A percentile compares a stretch with the other conserved stretches of the same genome.
phyloP scores from a whole-genome alignment of 2,888 invertebrate genomes.

The Perizoma affinitatum region DNA sequence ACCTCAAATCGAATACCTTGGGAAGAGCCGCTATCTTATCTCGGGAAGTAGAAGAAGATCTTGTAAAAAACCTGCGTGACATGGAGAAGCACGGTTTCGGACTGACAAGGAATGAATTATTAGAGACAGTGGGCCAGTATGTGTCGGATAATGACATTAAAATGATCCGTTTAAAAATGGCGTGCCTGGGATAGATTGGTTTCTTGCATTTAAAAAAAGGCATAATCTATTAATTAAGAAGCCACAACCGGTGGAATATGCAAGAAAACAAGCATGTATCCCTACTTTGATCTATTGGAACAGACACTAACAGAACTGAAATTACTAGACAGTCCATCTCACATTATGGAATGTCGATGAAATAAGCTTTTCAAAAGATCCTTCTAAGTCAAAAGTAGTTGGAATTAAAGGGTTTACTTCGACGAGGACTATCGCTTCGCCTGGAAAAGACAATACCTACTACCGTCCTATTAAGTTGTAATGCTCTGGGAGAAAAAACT shows the following conservation, averaged over 20 bases:
- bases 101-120: slow-evolving; percentile 37
- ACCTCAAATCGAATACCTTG: slow-evolving; percentile 28
- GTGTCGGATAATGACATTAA: slow-evolving; percentile 40
- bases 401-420: slow-evolving; percentile 35
- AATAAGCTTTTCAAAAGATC: slow-evolving; percentile 25
- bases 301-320: slow-evolving; percentile 29
- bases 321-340: slow-evolving; percentile 31
- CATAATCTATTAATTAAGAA: slow-evolving; percentile 54
- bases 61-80: slow-evolving; percentile 39
- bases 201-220: slow-evolving; percentile 37
- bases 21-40: slow-evolving; percentile 43
- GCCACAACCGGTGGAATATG: slow-evolving; percentile 52
- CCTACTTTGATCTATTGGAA: slow-evolving; percentile 39
- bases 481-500: slow-evolving; percentile 40
- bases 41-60: slow-evolving; percentile 38
- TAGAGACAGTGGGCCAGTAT: slow-evolving; percentile 45
- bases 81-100: slow-evolving; percentile 40
- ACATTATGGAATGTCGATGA: slow-evolving; percentile 27
- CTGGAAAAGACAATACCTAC: slow-evolving; percentile 40
- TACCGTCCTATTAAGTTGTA: slow-evolving; percentile 25
- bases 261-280: slow-evolving; percentile 38
- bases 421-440: slow-evolving; percentile 36
- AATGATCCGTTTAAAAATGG: slow-evolving; percentile 47
- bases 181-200: slow-evolving; percentile 17
- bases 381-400: slow-evolving; percentile 36